These are phyloP conservation scores for Lasioglossum pauxillum DNA, from an alignment of 2,888 invertebrate genomes.

Conservation along the genomic window DNA sequence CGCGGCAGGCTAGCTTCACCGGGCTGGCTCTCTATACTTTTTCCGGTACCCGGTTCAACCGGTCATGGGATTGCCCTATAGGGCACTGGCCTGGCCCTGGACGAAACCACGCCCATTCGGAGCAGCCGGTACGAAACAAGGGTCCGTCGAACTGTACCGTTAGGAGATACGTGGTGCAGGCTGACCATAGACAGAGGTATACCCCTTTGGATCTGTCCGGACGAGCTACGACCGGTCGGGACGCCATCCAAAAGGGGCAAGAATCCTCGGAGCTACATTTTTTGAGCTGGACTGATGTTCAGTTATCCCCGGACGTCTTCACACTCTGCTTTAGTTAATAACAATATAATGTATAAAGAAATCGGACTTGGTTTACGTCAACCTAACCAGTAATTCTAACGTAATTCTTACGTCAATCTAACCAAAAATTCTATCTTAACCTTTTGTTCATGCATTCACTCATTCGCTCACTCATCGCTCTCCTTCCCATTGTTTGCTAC, in stretches of 20 bases:
- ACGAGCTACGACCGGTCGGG: too few species aligned
- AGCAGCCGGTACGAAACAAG: neutral
- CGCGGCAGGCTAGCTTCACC: neutral
- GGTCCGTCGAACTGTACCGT: neutral
- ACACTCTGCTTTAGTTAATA: too few species aligned
- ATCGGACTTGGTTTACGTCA: too few species aligned
- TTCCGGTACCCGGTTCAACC: neutral
- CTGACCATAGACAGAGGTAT: neutral
- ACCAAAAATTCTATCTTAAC: too few species aligned
- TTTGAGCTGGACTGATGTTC: too few species aligned
- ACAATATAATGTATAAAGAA: too few species aligned
- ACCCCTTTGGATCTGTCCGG: neutral
- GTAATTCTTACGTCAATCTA: too few species aligned
- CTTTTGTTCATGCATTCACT: too few species aligned
- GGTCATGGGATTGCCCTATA: neutral
- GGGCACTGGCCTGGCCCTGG: neutral
- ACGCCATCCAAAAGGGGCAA: neutral
- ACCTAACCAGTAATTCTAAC: too few species aligned
- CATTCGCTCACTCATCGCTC: too few species aligned
- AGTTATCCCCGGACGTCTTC: too few species aligned
- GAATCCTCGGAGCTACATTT: neutral
- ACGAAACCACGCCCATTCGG: neutral
- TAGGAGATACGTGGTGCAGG: neutral
- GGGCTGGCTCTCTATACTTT: neutral
- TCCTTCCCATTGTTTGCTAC: too few species aligned